Conservation (phyloP, 2,888 invertebrate genomes). For the Nematopogon swammerdamellus region DNA sequence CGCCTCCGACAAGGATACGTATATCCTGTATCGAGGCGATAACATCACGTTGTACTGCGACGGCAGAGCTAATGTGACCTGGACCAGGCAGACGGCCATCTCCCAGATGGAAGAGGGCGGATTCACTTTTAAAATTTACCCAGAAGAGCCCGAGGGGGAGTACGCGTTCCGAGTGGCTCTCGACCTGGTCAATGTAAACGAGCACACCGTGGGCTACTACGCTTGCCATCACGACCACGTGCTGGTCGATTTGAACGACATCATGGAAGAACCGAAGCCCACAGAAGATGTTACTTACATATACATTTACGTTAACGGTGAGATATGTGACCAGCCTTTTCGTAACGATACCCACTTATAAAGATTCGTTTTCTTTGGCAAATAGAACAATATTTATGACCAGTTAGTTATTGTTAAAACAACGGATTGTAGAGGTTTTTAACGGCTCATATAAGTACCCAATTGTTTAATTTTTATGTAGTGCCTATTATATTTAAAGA, state of each 20-base stretch:
- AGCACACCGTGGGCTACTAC: constrained; percentile 51
- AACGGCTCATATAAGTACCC: no score
- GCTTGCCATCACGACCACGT: constrained; percentile 44
- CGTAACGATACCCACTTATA: constrained; percentile 2
- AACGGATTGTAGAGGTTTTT: no score
- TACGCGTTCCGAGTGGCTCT: constrained; percentile 41
- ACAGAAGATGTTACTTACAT: constrained; percentile 32
- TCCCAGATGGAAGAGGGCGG: neutral
- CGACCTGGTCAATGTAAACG: constrained; percentile 37
- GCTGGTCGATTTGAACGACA: constrained; percentile 20
- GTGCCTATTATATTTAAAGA: no score
- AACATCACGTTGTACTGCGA: neutral
- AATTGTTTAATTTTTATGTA: no score
- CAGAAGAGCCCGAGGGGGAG: constrained; percentile 16
- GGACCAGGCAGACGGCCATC: neutral
- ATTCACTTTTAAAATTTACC: neutral
- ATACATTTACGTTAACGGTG: constrained; percentile 46
- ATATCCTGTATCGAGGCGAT: neutral
- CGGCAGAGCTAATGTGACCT: neutral
- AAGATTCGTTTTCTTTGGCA: no score
- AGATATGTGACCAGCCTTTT: constrained; percentile 18
- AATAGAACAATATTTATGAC: no score
- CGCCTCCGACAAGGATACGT: neutral
- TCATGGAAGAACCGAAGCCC: constrained; percentile 32
- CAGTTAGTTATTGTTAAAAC: no score